Evolutionary conservation across 2,888 invertebrate species (phyloP).

Genomic region (Latrodectus elegans): DNA sequence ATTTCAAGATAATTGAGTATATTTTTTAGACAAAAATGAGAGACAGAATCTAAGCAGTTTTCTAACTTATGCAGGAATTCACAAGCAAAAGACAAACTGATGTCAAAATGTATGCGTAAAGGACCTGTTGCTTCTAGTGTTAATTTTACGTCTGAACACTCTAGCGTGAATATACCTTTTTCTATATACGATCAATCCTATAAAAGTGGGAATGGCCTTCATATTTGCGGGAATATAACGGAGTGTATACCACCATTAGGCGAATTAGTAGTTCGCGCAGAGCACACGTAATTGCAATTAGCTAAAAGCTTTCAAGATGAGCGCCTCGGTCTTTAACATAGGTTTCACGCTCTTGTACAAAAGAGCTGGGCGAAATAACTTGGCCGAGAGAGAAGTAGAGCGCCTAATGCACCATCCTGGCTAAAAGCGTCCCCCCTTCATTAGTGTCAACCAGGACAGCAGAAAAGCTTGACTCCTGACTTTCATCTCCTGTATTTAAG

Average conservation of each 20-base stretch:
- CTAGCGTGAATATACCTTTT: neutral
- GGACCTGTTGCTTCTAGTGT: neutral
- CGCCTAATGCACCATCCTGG: slow-evolving; percentile 30
- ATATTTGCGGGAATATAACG: slow-evolving; percentile 10
- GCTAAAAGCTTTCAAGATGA: slow-evolving; percentile 62
- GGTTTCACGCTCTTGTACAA: slow-evolving; percentile 13
- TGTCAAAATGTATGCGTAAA: too few species aligned
- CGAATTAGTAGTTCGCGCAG: slow-evolving; percentile 41
- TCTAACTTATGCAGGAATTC: too few species aligned
- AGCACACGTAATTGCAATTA: slow-evolving; percentile 59
- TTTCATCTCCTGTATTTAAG: slow-evolving; percentile 8
- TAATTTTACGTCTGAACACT: neutral
- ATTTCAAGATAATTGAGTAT: too few species aligned
- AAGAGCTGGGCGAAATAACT: slow-evolving; percentile 32
- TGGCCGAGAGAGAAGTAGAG: slow-evolving; percentile 6
- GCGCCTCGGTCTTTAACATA: slow-evolving; percentile 29
- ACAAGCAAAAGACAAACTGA: too few species aligned
- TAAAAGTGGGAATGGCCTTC: neutral
- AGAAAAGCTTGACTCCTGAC: slow-evolving; percentile 18
- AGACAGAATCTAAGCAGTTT: too few species aligned
- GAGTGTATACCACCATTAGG: slow-evolving; percentile 47
- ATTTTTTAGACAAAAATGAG: too few species aligned
- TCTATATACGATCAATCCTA: neutral
- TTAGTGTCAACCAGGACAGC: slow-evolving; percentile 31
- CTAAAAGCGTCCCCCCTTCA: slow-evolving; percentile 46